Evolutionary conservation across 2,113 vertebrate species (phyloP).

Genomic region (Pelecanus crispus): DNA sequence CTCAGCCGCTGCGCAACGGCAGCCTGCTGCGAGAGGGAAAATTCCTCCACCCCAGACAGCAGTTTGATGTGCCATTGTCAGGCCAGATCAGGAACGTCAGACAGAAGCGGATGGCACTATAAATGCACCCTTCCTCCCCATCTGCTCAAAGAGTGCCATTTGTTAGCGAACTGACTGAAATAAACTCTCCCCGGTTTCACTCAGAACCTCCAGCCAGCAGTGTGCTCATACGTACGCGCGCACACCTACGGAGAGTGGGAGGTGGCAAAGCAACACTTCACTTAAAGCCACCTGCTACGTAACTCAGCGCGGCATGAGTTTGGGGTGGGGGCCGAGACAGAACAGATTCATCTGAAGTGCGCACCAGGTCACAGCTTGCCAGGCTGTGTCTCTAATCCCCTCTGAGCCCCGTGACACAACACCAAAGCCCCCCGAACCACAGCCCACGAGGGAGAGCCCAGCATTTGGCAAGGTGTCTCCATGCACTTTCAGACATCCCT

Average conservation of each 20-base stretch:
- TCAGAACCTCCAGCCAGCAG: not conserved
- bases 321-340: not conserved
- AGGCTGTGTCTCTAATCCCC: not conserved
- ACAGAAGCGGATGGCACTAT: not conserved
- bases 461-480: not conserved
- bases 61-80: not conserved
- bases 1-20: not conserved
- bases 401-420: not conserved
- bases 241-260: not conserved
- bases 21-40: not conserved
- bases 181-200: not conserved
- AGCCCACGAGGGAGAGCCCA: not conserved
- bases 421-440: not conserved
- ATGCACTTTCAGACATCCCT: not conserved
- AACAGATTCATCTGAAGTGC: not conserved
- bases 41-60: not conserved
- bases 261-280: not conserved
- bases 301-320: not conserved
- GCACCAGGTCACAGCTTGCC: not conserved
- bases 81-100: not conserved
- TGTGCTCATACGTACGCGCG: rapidly evolving
- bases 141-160: not conserved
- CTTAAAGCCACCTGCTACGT: not conserved
- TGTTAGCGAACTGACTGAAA: not conserved
- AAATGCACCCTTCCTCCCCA: not conserved